phyloP scores from a whole-genome alignment of 2,797 vertebrate genomes.

The Cyprinodon diabolis region DNA sequence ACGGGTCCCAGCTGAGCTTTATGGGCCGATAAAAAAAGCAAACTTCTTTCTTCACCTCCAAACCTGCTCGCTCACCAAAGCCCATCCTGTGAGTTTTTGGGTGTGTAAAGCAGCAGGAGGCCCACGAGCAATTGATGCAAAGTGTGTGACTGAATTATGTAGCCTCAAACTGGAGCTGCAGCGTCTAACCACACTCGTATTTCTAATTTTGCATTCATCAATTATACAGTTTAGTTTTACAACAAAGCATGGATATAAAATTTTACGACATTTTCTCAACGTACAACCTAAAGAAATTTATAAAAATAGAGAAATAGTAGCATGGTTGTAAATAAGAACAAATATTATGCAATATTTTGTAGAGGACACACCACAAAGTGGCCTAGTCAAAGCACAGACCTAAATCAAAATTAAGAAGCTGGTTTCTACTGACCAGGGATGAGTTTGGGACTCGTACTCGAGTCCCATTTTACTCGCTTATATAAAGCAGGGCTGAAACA shows the following conservation, averaged over 20 bases:
- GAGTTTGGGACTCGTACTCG: too few relatives aligned
- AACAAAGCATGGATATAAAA: neutral
- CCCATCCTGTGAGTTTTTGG: neutral
- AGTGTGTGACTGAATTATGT: conserved; percentile 12
- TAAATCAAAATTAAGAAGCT: neutral
- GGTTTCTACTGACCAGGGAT: neutral
- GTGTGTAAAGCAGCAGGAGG: conserved; percentile 31
- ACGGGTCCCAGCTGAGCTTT: conserved; percentile 48
- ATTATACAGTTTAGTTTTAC: neutral
- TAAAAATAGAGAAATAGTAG: neutral
- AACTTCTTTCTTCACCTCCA: conserved; percentile 26
- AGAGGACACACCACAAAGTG: neutral
- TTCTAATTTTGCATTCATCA: neutral
- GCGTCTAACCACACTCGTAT: neutral
- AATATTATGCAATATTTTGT: neutral
- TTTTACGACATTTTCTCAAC: neutral
- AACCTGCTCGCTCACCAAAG: conserved; percentile 7
- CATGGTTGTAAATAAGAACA: neutral
- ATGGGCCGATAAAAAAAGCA: conserved; percentile 37
- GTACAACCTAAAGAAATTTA: neutral
- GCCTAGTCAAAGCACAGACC: neutral
- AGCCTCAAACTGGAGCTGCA: neutral
- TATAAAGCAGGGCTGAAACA: too few relatives aligned
- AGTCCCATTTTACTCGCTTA: too few relatives aligned
- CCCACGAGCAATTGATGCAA: conserved; percentile 12